These are phyloP conservation scores for Cheilosia urbana DNA, from an alignment of 2,888 invertebrate species.

Conservation along the genomic window DNA sequence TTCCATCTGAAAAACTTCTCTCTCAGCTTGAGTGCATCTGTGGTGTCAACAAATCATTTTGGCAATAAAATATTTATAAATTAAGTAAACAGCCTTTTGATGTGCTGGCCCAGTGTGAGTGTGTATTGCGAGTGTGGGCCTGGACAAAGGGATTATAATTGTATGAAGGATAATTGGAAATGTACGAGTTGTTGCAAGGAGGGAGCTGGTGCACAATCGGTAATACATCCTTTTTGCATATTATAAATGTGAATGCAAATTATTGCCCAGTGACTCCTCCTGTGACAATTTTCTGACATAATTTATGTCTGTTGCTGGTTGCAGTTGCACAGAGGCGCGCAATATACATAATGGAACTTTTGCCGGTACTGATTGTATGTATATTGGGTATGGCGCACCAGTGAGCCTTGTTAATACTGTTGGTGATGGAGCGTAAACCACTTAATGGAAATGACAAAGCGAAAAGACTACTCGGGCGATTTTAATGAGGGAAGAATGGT, in stretches of 20 bases:
- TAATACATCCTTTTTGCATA: slow-evolving; percentile 63
- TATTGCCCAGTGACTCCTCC: slow-evolving; percentile 39
- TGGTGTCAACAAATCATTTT: slow-evolving; percentile 70
- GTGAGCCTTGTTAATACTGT: slow-evolving; percentile 42
- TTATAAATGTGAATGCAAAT: slow-evolving; percentile 63
- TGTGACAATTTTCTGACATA: slow-evolving; percentile 59
- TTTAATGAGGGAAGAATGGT: slow-evolving; percentile 39
- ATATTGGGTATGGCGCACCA: neutral
- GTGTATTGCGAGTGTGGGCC: neutral
- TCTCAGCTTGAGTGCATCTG: slow-evolving; percentile 53
- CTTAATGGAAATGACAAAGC: slow-evolving; percentile 58
- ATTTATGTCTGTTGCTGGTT: slow-evolving; percentile 53
- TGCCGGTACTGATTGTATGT: neutral
- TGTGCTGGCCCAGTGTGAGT: neutral
- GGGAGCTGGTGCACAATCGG: slow-evolving; percentile 55
- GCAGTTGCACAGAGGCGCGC: neutral
- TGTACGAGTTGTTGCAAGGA: slow-evolving; percentile 16
- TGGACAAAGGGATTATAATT: slow-evolving; percentile 9
- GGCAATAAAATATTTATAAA: slow-evolving; percentile 70
- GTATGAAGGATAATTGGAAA: slow-evolving; percentile 48
- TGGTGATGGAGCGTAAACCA: slow-evolving; percentile 48
- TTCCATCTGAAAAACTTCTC: slow-evolving; percentile 9
- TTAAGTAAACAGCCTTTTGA: slow-evolving; percentile 58
- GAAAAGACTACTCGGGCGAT: slow-evolving; percentile 44
- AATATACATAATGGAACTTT: slow-evolving; percentile 2